These are phyloP conservation scores for Diachrysia chrysitis DNA, from an alignment of 2,888 invertebrate genomes.

Conservation along the genomic window DNA sequence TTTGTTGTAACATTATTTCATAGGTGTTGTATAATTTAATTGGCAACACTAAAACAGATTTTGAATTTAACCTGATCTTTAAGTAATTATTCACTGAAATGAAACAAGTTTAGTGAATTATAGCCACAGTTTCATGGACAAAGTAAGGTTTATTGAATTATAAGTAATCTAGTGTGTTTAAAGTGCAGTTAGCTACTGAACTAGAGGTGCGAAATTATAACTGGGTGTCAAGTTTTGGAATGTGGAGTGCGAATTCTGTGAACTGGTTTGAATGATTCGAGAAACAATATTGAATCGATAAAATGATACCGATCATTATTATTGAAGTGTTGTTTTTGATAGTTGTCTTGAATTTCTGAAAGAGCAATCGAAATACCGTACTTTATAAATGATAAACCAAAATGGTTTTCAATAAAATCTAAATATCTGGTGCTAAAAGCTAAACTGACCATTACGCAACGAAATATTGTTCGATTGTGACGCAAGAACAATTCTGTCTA, in stretches of 20 bases:
- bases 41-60: background rate
- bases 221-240: conserved; percentile 41
- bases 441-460: background rate
- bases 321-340: conserved; percentile 26
- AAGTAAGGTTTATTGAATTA: conserved; percentile 24
- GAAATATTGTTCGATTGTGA: background rate
- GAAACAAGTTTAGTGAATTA: conserved; percentile 22
- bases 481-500: background rate
- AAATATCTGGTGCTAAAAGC: background rate
- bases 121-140: conserved; percentile 31
- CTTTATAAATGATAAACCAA: background rate
- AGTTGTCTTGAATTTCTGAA: conserved; percentile 1
- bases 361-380: background rate
- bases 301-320: conserved; percentile 34
- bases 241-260: conserved; percentile 44
- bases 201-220: conserved; percentile 46
- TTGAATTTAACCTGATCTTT: background rate
- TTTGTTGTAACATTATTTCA: background rate
- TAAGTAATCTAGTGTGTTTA: conserved; percentile 41
- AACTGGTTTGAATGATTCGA: conserved; percentile 46
- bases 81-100: conserved; percentile 5
- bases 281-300: conserved; percentile 46
- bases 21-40: background rate
- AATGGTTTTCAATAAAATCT: background rate
- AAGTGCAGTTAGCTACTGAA: conserved; percentile 41